A percentile compares a stretch with the other conserved stretches of the same genome.
phyloP scores from a whole-genome alignment of 1,140 invertebrate species.

The Caenorhabditis inopinata region DNA sequence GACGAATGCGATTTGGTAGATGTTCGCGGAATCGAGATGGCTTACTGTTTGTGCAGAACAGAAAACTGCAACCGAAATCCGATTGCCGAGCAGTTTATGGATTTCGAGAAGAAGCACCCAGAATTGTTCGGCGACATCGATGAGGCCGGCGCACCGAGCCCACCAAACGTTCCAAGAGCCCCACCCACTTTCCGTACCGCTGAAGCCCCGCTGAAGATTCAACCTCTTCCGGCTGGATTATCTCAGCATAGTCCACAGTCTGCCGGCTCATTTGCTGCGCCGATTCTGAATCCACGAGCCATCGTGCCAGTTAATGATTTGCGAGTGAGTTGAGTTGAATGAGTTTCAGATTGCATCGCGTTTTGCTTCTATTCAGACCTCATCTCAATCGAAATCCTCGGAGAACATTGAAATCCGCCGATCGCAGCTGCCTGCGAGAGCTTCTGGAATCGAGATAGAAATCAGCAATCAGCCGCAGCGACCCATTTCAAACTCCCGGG shows the following conservation, averaged over 20 bases:
- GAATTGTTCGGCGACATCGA: slow-evolving; percentile 53
- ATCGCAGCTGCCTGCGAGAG: not conserved
- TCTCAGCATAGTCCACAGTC: not conserved
- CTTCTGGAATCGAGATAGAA: not conserved
- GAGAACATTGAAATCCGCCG: slow-evolving; percentile 15
- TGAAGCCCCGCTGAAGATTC: not conserved
- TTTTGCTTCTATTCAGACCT: not conserved
- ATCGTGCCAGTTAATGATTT: slow-evolving; percentile 44
- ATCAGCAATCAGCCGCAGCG: not conserved
- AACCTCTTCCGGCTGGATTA: not conserved
- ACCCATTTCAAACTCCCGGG: not conserved
- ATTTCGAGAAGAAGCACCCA: slow-evolving; percentile 57
- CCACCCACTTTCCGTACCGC: not conserved
- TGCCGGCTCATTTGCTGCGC: slow-evolving; percentile 15
- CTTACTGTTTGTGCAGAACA: slow-evolving; percentile 53
- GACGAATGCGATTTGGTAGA: slow-evolving; percentile 60
- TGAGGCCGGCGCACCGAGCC: not conserved
- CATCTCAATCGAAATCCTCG: not conserved
- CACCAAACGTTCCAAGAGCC: not conserved
- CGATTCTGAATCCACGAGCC: slow-evolving; percentile 9
- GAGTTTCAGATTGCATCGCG: too few relatives aligned
- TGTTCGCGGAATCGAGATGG: slow-evolving; percentile 54
- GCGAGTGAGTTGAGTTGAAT: slow-evolving; percentile 39
- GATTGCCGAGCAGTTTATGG: slow-evolving; percentile 59
- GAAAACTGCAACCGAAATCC: slow-evolving; percentile 50